phyloP scores from a whole-genome alignment of 2,888 invertebrate genomes.

The Idaea biselata region DNA sequence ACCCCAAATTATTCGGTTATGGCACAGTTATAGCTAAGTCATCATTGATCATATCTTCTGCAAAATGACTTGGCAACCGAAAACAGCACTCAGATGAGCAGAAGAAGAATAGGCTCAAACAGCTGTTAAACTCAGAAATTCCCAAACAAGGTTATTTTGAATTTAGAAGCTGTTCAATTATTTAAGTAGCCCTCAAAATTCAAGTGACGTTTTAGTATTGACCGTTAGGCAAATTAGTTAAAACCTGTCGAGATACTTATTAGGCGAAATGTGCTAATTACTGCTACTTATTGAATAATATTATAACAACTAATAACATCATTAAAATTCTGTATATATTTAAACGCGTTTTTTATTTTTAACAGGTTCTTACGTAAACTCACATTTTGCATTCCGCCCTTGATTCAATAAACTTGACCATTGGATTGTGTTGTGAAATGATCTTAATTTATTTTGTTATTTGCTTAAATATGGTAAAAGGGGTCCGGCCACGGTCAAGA shows the following conservation, averaged over 20 bases:
- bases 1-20: too few relatives aligned
- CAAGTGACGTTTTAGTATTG: not conserved
- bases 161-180: too few relatives aligned
- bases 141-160: too few relatives aligned
- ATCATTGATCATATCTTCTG: too few relatives aligned
- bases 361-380: slow-evolving; percentile 14
- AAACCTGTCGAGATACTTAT: not conserved
- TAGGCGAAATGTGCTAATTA: not conserved
- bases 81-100: too few relatives aligned
- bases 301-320: not conserved
- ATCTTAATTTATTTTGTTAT: not conserved
- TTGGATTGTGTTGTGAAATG: slow-evolving; percentile 5
- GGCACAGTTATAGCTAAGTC: too few relatives aligned
- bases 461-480: not conserved
- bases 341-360: slow-evolving; percentile 1
- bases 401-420: slow-evolving; percentile 21
- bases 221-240: not conserved
- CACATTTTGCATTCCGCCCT: slow-evolving; percentile 8
- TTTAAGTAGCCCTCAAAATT: too few relatives aligned
- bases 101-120: too few relatives aligned
- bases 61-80: too few relatives aligned
- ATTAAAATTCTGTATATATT: not conserved
- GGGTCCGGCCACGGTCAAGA: not conserved
- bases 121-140: too few relatives aligned
- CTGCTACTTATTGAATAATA: not conserved